Evolutionary conservation across 2,888 invertebrate genomes (phyloP).

Genomic region (Halictus ligatus): DNA sequence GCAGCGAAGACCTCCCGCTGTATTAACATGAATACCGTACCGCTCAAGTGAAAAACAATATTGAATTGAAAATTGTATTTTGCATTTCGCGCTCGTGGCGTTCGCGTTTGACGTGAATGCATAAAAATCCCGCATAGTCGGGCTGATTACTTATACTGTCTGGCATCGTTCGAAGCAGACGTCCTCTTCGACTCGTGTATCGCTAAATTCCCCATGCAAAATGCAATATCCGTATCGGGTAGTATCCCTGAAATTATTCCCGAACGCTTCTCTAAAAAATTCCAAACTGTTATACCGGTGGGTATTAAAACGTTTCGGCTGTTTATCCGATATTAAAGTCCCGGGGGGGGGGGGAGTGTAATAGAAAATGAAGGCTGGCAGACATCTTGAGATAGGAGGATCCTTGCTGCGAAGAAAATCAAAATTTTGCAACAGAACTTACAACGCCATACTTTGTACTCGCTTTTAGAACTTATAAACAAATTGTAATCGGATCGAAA

Average conservation of each 20-base stretch:
- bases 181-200: conserved; percentile 4
- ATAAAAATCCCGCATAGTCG: neutral
- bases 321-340: conserved; percentile 20
- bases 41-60: neutral
- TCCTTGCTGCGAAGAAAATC: neutral
- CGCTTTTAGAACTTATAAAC: neutral
- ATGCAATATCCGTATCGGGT: neutral
- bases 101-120: neutral
- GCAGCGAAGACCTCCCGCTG: neutral
- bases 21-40: neutral
- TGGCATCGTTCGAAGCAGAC: neutral
- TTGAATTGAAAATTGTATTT: neutral
- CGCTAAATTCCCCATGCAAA: neutral
- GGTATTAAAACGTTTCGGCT: conserved; percentile 25
- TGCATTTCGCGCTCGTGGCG: neutral
- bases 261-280: neutral
- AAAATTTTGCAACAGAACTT: neutral
- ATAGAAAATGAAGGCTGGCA: neutral
- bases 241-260: neutral
- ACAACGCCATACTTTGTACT: neutral
- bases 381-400: neutral
- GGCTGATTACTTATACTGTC: conserved; percentile 4
- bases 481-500: neutral
- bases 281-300: neutral
- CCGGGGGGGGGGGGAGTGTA: neutral